phyloP scores from a whole-genome alignment of 2,113 vertebrate species.

The Dromaius novaehollandiae region DNA sequence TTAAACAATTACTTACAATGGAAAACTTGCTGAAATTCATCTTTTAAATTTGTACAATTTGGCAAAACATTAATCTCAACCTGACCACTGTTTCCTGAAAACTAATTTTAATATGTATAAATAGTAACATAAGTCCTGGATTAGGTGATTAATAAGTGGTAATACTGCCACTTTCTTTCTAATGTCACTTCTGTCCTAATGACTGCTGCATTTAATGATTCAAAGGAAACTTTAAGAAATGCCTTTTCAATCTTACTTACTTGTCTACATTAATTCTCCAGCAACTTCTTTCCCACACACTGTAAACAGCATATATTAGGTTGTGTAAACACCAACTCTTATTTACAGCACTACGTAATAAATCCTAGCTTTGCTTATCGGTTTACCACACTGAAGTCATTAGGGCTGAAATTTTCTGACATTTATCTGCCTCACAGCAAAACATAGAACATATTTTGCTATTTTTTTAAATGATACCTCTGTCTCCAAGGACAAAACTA shows the following conservation, averaged over 20 bases:
- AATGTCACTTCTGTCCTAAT: neutral
- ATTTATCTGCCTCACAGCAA: neutral
- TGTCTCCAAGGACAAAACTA: neutral
- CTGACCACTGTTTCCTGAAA: neutral
- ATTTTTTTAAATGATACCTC: neutral
- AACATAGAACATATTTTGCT: neutral
- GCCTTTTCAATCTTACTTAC: neutral
- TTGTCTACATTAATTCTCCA: constrained; percentile 11
- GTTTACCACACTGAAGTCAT: neutral
- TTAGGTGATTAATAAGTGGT: neutral
- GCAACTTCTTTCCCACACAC: neutral
- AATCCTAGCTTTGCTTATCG: neutral
- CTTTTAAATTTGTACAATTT: neutral
- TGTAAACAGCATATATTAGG: neutral
- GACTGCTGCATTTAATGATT: neutral
- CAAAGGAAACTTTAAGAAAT: neutral
- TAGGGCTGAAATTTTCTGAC: neutral
- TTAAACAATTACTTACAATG: neutral
- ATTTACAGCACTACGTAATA: neutral
- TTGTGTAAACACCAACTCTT: neutral
- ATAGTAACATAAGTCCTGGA: neutral
- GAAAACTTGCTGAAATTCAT: neutral
- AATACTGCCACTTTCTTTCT: neutral
- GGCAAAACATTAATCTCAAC: neutral
- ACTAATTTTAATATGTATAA: constrained; percentile 17